phyloP scores from a whole-genome alignment of 2,888 invertebrate genomes.

The Carterocephalus palaemon region DNA sequence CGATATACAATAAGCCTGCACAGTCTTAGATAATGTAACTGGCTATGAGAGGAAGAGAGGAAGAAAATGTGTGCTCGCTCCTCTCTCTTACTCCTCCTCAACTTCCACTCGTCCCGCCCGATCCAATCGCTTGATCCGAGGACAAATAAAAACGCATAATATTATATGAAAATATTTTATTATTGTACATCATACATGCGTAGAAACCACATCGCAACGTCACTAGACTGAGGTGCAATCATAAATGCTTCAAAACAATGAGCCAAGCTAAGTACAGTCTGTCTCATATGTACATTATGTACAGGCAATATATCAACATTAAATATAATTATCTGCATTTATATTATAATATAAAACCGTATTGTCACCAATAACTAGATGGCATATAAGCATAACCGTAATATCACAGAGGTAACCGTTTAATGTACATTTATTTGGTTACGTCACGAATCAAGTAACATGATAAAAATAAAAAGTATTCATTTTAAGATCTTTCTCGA shows the following conservation, averaged over 20 bases:
- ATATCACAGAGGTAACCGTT: slow-evolving; percentile 59
- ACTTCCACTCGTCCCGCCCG: too few species aligned
- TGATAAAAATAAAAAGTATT: slow-evolving; percentile 7
- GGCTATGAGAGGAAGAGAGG: too few species aligned
- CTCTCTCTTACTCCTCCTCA: too few species aligned
- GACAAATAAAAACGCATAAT: slow-evolving; percentile 33
- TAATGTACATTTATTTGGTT: slow-evolving; percentile 35
- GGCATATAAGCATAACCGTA: slow-evolving; percentile 27
- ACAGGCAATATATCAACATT: slow-evolving; percentile 29
- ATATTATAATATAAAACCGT: slow-evolving; percentile 34
- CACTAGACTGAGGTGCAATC: slow-evolving; percentile 50
- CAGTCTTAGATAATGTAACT: too few species aligned
- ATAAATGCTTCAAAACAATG: slow-evolving; percentile 55
- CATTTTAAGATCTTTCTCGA: slow-evolving; percentile 4
- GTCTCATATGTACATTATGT: slow-evolving; percentile 35
- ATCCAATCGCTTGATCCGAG: too few species aligned
- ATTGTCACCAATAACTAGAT: slow-evolving; percentile 37
- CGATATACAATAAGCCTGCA: too few species aligned
- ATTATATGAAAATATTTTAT: slow-evolving; percentile 64
- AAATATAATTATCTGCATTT: slow-evolving; percentile 16
- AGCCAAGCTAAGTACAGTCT: slow-evolving; percentile 46
- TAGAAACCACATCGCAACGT: slow-evolving; percentile 57
- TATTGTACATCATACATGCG: slow-evolving; percentile 61
- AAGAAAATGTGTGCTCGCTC: too few species aligned
- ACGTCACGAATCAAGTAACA: slow-evolving; percentile 21